Conservation (phyloP, 2,113 vertebrate genomes). For the Rhinopomastus cyanomelas region DNA sequence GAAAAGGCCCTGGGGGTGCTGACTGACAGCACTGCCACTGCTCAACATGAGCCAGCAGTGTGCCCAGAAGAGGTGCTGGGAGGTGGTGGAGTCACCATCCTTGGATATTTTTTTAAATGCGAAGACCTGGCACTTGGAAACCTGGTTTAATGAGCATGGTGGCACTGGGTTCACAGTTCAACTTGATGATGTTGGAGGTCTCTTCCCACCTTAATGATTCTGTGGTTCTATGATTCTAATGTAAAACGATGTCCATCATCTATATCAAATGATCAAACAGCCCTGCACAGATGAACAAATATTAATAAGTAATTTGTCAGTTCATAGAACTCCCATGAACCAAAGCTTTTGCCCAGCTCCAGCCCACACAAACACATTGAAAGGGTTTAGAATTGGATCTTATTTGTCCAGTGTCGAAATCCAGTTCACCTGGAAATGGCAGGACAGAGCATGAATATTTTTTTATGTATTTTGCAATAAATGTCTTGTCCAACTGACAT, state of each 20-base stretch:
- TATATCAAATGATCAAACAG: not conserved
- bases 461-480: not conserved
- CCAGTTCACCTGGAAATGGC: not conserved
- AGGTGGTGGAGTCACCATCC: too few relatives aligned
- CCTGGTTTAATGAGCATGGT: too few relatives aligned
- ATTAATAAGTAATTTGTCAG: not conserved
- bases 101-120: too few relatives aligned
- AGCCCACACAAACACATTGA: not conserved
- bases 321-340: not conserved
- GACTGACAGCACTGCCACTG: too few relatives aligned
- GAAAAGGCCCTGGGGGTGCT: too few relatives aligned
- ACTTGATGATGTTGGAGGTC: too few relatives aligned
- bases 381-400: not conserved
- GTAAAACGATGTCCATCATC: not conserved
- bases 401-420: not conserved
- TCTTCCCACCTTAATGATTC: too few relatives aligned
- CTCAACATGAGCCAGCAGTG: too few relatives aligned
- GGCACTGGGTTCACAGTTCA: too few relatives aligned
- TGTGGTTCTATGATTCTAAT: too few relatives aligned
- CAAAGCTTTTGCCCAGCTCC: not conserved
- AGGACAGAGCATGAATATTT: not conserved
- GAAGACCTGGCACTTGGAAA: too few relatives aligned
- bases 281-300: not conserved
- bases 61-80: too few relatives aligned
- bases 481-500: not conserved